A percentile compares a stretch with the other conserved stretches of the same genome.
Conservation (phyloP, 2,113 vertebrate species). For the Tenebrosternarchus preto region DNA sequence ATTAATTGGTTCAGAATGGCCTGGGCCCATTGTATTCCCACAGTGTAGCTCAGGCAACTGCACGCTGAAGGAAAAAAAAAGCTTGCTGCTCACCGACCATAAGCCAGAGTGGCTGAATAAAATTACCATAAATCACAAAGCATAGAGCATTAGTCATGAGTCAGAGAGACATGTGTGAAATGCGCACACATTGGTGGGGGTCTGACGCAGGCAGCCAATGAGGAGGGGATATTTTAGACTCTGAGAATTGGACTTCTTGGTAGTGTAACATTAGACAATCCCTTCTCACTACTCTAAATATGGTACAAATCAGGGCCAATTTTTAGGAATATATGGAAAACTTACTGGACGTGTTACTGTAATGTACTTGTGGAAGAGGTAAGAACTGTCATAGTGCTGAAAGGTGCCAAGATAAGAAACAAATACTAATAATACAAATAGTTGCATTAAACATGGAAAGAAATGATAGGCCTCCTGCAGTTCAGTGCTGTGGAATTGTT, state of each 20-base stretch:
- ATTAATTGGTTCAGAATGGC: slow-evolving; percentile 70
- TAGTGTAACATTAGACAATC: slow-evolving; percentile 29
- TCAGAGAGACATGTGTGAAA: slow-evolving; percentile 37
- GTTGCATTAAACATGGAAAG: background rate
- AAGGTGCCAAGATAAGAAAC: background rate
- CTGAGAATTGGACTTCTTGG: slow-evolving; percentile 31
- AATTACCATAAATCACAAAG: slow-evolving; percentile 49
- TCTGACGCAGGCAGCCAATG: slow-evolving; percentile 35
- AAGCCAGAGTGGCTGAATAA: slow-evolving; percentile 52
- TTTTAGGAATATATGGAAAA: slow-evolving; percentile 16
- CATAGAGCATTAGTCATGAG: slow-evolving; percentile 43
- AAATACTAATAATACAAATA: background rate
- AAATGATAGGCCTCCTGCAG: background rate
- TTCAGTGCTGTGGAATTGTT: background rate
- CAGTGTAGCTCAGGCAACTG: slow-evolving; percentile 50
- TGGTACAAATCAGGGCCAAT: slow-evolving; percentile 34
- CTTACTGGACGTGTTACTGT: background rate
- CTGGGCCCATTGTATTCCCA: slow-evolving; percentile 52
- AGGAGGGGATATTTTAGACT: slow-evolving; percentile 25
- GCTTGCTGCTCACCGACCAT: slow-evolving; percentile 48
- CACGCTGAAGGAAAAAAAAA: slow-evolving; percentile 43
- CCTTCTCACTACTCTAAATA: slow-evolving; percentile 32
- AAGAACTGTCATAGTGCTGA: background rate
- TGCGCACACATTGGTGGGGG: slow-evolving; percentile 35
- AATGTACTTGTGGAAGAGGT: too few relatives aligned